Percentiles rank a stretch among this genome's conserved stretches.
These are phyloP conservation scores for Philonicus albiceps DNA, from an alignment of 2,888 invertebrate species.

Conservation along the genomic window DNA sequence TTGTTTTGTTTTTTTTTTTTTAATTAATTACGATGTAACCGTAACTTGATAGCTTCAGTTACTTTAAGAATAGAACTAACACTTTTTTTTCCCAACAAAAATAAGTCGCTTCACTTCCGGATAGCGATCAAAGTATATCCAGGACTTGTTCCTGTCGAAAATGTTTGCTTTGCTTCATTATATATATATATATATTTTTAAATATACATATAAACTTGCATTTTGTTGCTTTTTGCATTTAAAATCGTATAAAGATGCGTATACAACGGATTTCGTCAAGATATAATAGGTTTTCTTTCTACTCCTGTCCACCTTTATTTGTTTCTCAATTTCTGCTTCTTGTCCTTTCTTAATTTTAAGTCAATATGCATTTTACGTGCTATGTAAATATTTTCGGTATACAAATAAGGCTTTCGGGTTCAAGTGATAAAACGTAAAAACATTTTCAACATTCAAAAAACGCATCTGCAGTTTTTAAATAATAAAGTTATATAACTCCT, in stretches of 20 bases:
- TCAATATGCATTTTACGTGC: conserved; percentile 28
- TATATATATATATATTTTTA: background rate
- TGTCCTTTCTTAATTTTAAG: background rate
- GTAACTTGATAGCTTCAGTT: background rate
- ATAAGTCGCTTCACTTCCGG: background rate
- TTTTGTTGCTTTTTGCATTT: conserved; percentile 21
- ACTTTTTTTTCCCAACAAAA: background rate
- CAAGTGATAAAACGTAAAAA: conserved; percentile 47
- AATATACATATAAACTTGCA: conserved; percentile 8
- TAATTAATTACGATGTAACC: background rate
- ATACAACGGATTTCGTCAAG: conserved; percentile 35
- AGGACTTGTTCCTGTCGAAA: background rate
- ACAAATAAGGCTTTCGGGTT: conserved; percentile 63
- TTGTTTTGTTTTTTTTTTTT: background rate
- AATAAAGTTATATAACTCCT: conserved; percentile 14
- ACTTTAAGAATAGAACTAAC: background rate
- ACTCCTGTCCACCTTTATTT: conserved; percentile 6
- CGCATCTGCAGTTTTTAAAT: conserved; percentile 33
- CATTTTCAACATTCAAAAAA: conserved; percentile 31
- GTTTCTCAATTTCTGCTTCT: background rate
- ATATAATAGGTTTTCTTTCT: background rate
- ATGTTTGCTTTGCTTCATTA: background rate
- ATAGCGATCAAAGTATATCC: background rate
- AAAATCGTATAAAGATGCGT: conserved; percentile 42
- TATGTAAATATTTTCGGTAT: conserved; percentile 55